Evolutionary conservation across 2,888 invertebrate genomes (phyloP).

Genomic region (Agrotis exclamationis): DNA sequence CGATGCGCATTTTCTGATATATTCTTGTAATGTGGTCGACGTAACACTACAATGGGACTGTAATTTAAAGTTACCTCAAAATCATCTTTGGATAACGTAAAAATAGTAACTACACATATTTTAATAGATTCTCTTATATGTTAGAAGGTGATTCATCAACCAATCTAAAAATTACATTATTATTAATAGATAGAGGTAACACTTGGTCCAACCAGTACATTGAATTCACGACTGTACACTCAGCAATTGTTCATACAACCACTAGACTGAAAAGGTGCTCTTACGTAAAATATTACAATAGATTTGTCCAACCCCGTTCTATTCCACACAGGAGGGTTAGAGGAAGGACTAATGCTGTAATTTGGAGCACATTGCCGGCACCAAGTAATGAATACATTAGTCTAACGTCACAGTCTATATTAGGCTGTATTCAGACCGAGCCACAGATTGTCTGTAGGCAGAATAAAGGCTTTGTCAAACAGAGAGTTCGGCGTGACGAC

Average conservation of each 20-base stretch:
- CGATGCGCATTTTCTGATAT: no score
- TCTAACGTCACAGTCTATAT: conserved; percentile 52
- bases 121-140: no score
- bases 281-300: conserved; percentile 44
- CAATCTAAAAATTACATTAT: no score
- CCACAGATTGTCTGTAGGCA: neutral
- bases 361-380: conserved; percentile 50
- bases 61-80: no score
- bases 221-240: neutral
- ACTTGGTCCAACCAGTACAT: neutral
- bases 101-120: no score
- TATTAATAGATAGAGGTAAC: no score
- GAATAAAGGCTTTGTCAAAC: neutral
- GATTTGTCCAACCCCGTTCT: conserved; percentile 42
- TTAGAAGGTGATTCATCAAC: no score
- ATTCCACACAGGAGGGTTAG: conserved; percentile 35
- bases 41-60: no score
- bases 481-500: neutral
- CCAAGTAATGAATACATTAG: conserved; percentile 65
- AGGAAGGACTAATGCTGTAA: conserved; percentile 54
- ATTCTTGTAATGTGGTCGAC: no score
- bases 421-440: conserved; percentile 7
- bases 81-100: no score
- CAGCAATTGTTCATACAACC: neutral
- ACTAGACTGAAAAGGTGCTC: neutral